Evolutionary conservation across 1,140 invertebrate species (phyloP), one percentile per base, ranked within the genome.

Genomic region (Drosophila neocordata): DNA sequence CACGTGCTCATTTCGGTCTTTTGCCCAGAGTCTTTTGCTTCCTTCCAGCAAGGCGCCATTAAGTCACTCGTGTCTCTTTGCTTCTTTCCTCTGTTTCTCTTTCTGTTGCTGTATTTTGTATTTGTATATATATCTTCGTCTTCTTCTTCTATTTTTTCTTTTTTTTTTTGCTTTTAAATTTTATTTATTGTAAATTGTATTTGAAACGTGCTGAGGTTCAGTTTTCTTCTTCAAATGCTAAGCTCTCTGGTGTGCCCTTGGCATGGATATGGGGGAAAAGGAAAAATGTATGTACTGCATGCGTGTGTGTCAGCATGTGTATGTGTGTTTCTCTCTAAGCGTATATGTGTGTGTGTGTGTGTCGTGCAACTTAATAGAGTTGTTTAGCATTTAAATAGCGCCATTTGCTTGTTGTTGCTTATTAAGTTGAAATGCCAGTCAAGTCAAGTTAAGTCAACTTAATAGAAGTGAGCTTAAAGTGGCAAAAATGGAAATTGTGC

Each of bases 121-220:
- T 44, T 48, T 48, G 8, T 48, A 48, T 48, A 48, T 38, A 35
- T 20, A 48, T 48, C 13, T 48, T 13, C 34, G 12, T 59, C 7
- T 37, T 22, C 15, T 59, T 58, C 15, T 59, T 58, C 13, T 63
- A 52, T 20, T 51, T 57, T 57, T 69, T 77, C 78, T 79, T 73
- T 69, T 77, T 83, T 79, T 73, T 63, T 75, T 79, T 79, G 82
- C 82, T 87, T 87, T 88, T 87, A 87, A 88, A 87, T 87, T 87
- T 87, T 87, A 87, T 87, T 87, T 87, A 87, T 87, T 87, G 82
- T 87, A 87, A 87, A 87, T 87, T 87, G 83, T 88, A 87, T 87
- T 87, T 82, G 83, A 87, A 88, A 88, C 83, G 83, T 88, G 82
- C 82, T 87, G 83, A 88, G 79, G 82, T 83, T 88, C 83, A 73